Evolutionary conservation across 2,113 vertebrate species (phyloP).

Genomic region (Etheostoma spectabile): DNA sequence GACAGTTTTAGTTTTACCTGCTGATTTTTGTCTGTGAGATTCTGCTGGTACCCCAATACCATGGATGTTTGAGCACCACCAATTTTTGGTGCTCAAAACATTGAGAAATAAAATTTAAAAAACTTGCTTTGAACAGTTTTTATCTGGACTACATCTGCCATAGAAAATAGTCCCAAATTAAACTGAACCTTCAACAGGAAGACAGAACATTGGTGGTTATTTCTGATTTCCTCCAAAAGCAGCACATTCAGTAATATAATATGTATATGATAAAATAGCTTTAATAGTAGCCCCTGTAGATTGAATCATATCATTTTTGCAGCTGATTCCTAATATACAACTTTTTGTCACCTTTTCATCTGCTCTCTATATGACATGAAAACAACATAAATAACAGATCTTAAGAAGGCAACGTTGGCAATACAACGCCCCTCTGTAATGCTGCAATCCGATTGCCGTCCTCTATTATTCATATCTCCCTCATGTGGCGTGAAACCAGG

Average conservation of each 20-base stretch:
- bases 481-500: slow-evolving; percentile 62
- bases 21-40: slow-evolving; percentile 5
- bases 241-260: background rate
- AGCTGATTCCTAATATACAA: background rate
- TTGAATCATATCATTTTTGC: background rate
- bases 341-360: slow-evolving; percentile 9
- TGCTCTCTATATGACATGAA: slow-evolving; percentile 7
- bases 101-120: background rate
- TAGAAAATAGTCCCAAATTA: background rate
- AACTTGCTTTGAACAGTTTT: background rate
- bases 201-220: slow-evolving; percentile 2
- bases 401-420: slow-evolving; percentile 38
- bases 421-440: slow-evolving; percentile 16
- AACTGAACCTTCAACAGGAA: slow-evolving; percentile 15
- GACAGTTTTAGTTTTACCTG: background rate
- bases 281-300: background rate
- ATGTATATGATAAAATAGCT: background rate
- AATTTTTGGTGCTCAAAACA: background rate
- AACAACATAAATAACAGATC: slow-evolving; percentile 30
- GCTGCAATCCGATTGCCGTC: slow-evolving; percentile 43
- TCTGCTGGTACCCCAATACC: background rate
- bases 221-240: slow-evolving; percentile 8
- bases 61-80: background rate
- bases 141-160: background rate
- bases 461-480: slow-evolving; percentile 72